Percentiles rank a stretch among this genome's conserved stretches.
Evolutionary conservation across 2,797 vertebrate genomes (phyloP).

Genomic region (Threskiornis aethiopicus): DNA sequence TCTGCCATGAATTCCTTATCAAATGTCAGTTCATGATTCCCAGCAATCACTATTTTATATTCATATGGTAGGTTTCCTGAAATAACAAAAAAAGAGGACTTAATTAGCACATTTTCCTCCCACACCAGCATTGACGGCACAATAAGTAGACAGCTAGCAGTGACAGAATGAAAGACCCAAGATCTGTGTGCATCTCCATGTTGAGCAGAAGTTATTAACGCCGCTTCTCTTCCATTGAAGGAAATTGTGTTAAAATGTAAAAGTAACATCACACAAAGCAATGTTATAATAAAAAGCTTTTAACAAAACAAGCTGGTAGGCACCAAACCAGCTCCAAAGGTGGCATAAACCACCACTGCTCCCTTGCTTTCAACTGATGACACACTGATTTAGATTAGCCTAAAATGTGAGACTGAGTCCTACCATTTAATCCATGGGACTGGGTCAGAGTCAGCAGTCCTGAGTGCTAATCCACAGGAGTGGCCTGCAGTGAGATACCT

Average conservation of each 20-base stretch:
- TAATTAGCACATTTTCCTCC: slow-evolving; percentile 74
- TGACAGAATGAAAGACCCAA: not conserved
- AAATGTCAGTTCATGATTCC: slow-evolving; percentile 99
- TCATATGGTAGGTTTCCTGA: slow-evolving; percentile 95
- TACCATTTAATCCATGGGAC: not conserved
- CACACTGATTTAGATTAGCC: not conserved
- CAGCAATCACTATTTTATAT: slow-evolving; percentile 98
- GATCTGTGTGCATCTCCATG: not conserved
- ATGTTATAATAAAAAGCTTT: not conserved
- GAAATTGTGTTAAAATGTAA: not conserved
- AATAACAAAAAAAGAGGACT: slow-evolving; percentile 73
- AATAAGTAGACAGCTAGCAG: slow-evolving; percentile 47
- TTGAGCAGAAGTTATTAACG: not conserved
- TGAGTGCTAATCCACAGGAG: not conserved
- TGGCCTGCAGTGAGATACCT: not conserved
- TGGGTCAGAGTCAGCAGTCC: not conserved
- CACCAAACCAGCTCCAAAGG: not conserved
- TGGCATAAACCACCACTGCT: not conserved
- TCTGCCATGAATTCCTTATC: slow-evolving; percentile 99
- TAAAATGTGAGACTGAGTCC: rapidly evolving
- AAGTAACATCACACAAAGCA: not conserved
- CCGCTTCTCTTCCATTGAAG: not conserved
- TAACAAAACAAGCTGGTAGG: not conserved
- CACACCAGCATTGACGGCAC: slow-evolving; percentile 3
- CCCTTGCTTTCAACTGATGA: not conserved